Base-by-base conservation (phyloP, 2,113 vertebrate species). In the Isichthys henryi region DNA sequence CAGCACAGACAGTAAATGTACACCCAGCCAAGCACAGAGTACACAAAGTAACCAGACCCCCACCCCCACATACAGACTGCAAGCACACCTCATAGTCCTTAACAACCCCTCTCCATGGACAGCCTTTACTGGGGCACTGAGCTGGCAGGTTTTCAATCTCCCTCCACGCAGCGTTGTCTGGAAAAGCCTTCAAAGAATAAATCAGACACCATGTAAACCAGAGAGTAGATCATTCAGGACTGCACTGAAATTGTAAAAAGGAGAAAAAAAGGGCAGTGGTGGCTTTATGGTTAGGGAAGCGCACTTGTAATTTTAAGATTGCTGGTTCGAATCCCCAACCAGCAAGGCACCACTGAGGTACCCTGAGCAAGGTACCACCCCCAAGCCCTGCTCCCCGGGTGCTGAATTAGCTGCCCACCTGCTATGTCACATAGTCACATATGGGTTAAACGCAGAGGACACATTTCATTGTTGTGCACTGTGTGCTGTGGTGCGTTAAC, bases 91-190 rank as follows among this genome's bases (percentile, higher is more conserved):
- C 97, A 0, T 98, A 99, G 0, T 99, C 97, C 88, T 97, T 98
- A 43, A 99, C 95, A 1, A 96, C 97, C 9, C 98, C 98, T 85
- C 95, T 97, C 98, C 98, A 99, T 2, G 82, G 91, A 90, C 98
- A 99, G 70, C 95, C 96, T 0, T 95, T 92, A 15, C 95, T 97
- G 49, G 96, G 92, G 92, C 98, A 99, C 88, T 95, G 88, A 0
- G 97, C 97, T 0, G 97, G 97, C 50, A 99, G 94, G 66, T 97
- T 97, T 39, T 98, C 97, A 88, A 99, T 97, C 91, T 99, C 98
- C 86, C 97, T 94, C 0, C 98, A 96, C 0, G 98, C 98, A 0
- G 98, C 98, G 0, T 98, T 99, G 93, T 99, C 98, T 6, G 97
- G 97, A 90, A 99, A 99, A 5, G 97, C 97, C 98, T 86, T 80